These are phyloP conservation scores for Schlechtendalia chinensis DNA, from an alignment of 1,140 invertebrate genomes.

Conservation along the genomic window DNA sequence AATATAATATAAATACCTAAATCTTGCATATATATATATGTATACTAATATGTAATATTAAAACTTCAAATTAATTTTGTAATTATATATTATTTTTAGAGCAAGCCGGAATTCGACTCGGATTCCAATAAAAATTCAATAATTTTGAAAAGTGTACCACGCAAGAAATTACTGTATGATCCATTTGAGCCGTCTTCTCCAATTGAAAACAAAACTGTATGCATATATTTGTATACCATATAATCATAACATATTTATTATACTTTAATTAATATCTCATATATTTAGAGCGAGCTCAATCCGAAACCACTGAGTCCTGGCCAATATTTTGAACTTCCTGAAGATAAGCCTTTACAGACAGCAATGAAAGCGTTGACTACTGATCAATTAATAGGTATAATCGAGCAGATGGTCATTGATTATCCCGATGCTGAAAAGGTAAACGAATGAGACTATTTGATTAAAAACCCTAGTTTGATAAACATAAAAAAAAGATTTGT, in stretches of 20 bases:
- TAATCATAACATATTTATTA: too few relatives aligned
- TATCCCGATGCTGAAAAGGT: slow-evolving; percentile 60
- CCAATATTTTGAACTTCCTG: not conserved
- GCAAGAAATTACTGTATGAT: slow-evolving; percentile 63
- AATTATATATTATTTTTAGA: too few relatives aligned
- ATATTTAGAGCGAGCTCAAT: not conserved
- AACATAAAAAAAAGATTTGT: not conserved
- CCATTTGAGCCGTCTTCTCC: slow-evolving; percentile 57
- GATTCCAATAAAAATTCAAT: slow-evolving; percentile 55
- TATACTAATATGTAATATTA: too few relatives aligned
- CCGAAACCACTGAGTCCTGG: not conserved
- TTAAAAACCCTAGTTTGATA: not conserved
- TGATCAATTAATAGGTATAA: slow-evolving; percentile 21
- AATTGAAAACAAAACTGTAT: slow-evolving; percentile 58
- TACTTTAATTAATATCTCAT: too few relatives aligned
- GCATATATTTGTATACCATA: too few relatives aligned
- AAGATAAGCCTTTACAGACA: not conserved
- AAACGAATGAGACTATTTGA: slow-evolving; percentile 37
- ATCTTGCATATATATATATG: too few relatives aligned
- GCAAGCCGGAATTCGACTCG: not conserved
- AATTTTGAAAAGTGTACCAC: slow-evolving; percentile 62
- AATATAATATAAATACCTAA: too few relatives aligned
- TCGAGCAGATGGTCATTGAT: slow-evolving; percentile 54
- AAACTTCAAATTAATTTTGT: too few relatives aligned
- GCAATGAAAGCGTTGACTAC: slow-evolving; percentile 23